Evolutionary conservation across 2,797 vertebrate genomes (phyloP).

Genomic region (Pelodytes ibericus): DNA sequence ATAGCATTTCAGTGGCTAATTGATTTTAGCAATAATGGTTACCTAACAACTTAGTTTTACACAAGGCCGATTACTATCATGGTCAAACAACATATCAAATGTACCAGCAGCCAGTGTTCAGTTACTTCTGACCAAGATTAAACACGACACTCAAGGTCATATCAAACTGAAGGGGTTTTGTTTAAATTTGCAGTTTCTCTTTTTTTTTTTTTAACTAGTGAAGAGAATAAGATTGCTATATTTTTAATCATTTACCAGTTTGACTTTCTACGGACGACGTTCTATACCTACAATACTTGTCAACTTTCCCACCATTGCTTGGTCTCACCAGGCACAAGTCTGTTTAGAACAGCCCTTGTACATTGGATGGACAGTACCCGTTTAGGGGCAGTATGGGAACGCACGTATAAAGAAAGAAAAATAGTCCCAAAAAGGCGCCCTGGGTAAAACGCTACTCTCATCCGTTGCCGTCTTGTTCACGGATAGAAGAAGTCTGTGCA

Average conservation of each 20-base stretch:
- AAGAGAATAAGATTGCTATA: background rate
- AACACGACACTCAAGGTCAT: slow-evolving; percentile 44
- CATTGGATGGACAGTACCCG: too few relatives aligned
- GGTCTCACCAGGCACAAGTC: too few relatives aligned
- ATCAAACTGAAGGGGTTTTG: slow-evolving; percentile 9
- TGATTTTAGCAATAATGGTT: slow-evolving; percentile 47
- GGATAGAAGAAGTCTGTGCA: too few relatives aligned
- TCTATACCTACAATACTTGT: too few relatives aligned
- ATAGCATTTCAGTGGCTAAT: slow-evolving; percentile 48
- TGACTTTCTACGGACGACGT: too few relatives aligned
- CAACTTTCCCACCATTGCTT: too few relatives aligned
- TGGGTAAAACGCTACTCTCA: too few relatives aligned
- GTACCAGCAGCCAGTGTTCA: slow-evolving; percentile 10
- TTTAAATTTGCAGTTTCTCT: background rate
- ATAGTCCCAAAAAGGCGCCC: too few relatives aligned
- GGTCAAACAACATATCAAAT: slow-evolving; percentile 1
- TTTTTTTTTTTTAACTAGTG: slow-evolving; percentile 2
- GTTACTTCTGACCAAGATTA: slow-evolving; percentile 29
- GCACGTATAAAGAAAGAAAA: too few relatives aligned
- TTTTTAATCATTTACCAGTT: background rate
- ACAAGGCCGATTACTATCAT: slow-evolving; percentile 32
- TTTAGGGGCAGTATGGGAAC: too few relatives aligned
- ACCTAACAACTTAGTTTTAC: background rate
- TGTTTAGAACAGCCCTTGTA: too few relatives aligned
- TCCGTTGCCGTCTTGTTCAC: too few relatives aligned